phyloP scores from a whole-genome alignment of 2,888 invertebrate species.

The Cataglyphis rosenhaueri region DNA sequence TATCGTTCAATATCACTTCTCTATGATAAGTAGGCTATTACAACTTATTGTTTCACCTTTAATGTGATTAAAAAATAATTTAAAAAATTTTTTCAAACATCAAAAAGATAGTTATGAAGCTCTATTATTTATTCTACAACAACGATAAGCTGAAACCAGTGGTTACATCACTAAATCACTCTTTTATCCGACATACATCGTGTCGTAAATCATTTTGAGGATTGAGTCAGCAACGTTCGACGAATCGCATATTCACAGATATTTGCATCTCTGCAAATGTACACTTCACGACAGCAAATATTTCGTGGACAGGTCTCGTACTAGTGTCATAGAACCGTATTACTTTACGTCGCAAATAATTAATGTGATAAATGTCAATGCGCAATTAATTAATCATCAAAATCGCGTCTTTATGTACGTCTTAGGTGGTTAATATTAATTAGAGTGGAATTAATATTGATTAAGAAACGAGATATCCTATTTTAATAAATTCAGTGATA shows the following conservation, averaged over 20 bases:
- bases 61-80: not conserved
- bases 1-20: not conserved
- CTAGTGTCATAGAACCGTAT: not conserved
- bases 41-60: not conserved
- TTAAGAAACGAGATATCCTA: not conserved
- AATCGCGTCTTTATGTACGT: not conserved
- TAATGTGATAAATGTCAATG: not conserved
- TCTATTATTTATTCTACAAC: not conserved
- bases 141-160: not conserved
- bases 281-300: not conserved
- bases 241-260: not conserved
- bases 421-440: not conserved
- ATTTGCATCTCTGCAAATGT: not conserved
- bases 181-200: not conserved
- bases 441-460: not conserved
- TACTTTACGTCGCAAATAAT: not conserved
- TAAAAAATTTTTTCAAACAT: not conserved
- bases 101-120: not conserved
- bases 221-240: not conserved
- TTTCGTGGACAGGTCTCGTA: not conserved
- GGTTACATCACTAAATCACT: not conserved
- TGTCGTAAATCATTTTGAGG: constrained; percentile 4
- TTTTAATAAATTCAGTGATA: not conserved
- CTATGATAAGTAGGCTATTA: not conserved
- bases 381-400: not conserved